phyloP scores from a whole-genome alignment of 2,113 vertebrate genomes.

The Hippocampus comes region DNA sequence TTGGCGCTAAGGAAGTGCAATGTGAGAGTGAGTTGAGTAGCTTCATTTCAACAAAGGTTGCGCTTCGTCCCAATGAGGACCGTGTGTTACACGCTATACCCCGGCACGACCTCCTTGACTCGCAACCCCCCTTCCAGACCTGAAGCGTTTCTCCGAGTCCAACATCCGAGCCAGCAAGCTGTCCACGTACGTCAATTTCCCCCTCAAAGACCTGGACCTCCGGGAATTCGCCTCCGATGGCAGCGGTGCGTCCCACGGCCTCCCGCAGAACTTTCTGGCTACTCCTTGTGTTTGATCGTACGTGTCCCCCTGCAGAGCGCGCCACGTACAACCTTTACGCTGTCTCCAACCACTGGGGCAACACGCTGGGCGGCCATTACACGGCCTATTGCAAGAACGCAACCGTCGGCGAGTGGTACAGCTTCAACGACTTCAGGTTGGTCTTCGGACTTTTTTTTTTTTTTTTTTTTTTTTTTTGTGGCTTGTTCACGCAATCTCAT shows the following conservation, averaged over 20 bases:
- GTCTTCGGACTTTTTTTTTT: neutral
- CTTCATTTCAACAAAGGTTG: neutral
- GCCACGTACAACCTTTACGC: constrained; percentile 90
- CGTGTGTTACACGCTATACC: too few species aligned
- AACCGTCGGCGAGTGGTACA: constrained; percentile 86
- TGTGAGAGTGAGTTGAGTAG: neutral
- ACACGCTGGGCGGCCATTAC: constrained; percentile 92
- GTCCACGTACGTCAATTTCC: constrained; percentile 91
- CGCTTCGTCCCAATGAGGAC: neutral
- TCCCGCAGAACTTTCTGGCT: neutral
- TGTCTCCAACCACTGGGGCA: constrained; percentile 94
- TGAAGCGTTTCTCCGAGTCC: constrained; percentile 94
- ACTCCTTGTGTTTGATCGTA: neutral
- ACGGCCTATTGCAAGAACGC: constrained; percentile 93
- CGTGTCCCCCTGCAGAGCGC: constrained; percentile 70
- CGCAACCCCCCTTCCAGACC: constrained; percentile 68
- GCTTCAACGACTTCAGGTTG: constrained; percentile 91
- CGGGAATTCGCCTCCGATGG: constrained; percentile 84
- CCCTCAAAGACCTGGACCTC: constrained; percentile 89
- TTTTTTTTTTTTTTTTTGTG: neutral
- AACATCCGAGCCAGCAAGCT: constrained; percentile 87
- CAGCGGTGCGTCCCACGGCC: constrained; percentile 76
- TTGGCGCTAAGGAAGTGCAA: too few species aligned
- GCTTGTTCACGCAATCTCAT: neutral
- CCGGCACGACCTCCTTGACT: constrained; percentile 68